phyloP scores from a whole-genome alignment of 2,888 invertebrate genomes.

The Agriopis leucophaearia region DNA sequence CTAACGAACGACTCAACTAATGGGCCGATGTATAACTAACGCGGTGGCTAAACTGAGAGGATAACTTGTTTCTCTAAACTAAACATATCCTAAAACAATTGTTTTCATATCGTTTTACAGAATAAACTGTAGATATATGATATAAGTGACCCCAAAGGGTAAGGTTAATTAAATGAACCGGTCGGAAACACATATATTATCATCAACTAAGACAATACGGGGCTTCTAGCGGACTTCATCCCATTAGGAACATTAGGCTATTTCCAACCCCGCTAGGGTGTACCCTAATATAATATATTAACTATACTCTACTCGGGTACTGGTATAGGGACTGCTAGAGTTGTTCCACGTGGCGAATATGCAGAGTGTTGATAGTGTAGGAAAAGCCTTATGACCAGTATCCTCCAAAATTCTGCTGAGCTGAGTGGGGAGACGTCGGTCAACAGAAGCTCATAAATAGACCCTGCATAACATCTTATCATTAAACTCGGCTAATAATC shows the following conservation, averaged over 20 bases:
- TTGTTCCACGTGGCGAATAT: too few species aligned
- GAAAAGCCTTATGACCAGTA: too few species aligned
- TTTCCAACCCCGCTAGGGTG: neutral
- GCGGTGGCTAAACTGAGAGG: neutral
- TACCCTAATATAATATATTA: neutral
- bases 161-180: slow-evolving; percentile 9
- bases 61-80: neutral
- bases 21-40: neutral
- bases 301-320: too few species aligned
- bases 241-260: neutral
- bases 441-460: too few species aligned
- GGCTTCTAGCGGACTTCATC: neutral
- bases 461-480: too few species aligned
- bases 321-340: too few species aligned
- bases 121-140: neutral
- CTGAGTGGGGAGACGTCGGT: too few species aligned
- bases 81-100: neutral
- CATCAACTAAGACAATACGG: slow-evolving; percentile 6
- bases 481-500: too few species aligned
- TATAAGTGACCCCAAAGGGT: slow-evolving; percentile 6
- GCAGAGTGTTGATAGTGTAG: too few species aligned
- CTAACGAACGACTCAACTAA: too few species aligned
- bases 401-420: too few species aligned
- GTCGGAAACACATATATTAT: slow-evolving; percentile 5
- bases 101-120: neutral